Evolutionary conservation across 2,888 invertebrate genomes (phyloP).

Genomic region (Ophion costatus): DNA sequence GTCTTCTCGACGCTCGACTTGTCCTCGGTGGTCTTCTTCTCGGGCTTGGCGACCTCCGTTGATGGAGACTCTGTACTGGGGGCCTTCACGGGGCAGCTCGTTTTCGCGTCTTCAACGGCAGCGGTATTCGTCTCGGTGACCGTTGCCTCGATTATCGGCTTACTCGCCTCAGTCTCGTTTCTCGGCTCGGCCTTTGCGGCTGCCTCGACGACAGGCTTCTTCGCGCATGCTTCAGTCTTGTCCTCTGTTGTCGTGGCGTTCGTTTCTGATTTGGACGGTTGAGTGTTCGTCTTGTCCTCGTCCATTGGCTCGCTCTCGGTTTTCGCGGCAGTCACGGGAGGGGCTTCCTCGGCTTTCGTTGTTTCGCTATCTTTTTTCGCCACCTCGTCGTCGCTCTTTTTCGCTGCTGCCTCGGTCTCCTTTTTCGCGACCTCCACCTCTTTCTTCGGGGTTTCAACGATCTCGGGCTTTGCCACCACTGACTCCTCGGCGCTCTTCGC

Average conservation of each 20-base stretch:
- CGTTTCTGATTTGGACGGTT: slow-evolving; percentile 58
- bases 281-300: slow-evolving; percentile 42
- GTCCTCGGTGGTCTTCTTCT: slow-evolving; percentile 31
- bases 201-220: slow-evolving; percentile 50
- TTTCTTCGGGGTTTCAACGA: slow-evolving; percentile 53
- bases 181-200: slow-evolving; percentile 58
- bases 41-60: background rate
- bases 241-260: slow-evolving; percentile 67
- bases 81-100: slow-evolving; percentile 53
- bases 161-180: slow-evolving; percentile 57
- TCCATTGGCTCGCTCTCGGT: slow-evolving; percentile 61
- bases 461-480: slow-evolving; percentile 24
- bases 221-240: slow-evolving; percentile 71
- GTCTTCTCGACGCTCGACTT: slow-evolving; percentile 50
- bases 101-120: slow-evolving; percentile 66
- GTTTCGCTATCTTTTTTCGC: slow-evolving; percentile 60
- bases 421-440: slow-evolving; percentile 45
- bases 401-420: slow-evolving; percentile 31
- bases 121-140: slow-evolving; percentile 67
- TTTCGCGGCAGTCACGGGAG: slow-evolving; percentile 1
- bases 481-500: background rate
- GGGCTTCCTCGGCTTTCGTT: slow-evolving; percentile 54
- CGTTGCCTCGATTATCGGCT: slow-evolving; percentile 44
- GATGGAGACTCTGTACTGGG: slow-evolving; percentile 32
- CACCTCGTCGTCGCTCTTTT: slow-evolving; percentile 41